Conservation (phyloP, 2,797 vertebrate species). For the Rhinatrema bivittatum region DNA sequence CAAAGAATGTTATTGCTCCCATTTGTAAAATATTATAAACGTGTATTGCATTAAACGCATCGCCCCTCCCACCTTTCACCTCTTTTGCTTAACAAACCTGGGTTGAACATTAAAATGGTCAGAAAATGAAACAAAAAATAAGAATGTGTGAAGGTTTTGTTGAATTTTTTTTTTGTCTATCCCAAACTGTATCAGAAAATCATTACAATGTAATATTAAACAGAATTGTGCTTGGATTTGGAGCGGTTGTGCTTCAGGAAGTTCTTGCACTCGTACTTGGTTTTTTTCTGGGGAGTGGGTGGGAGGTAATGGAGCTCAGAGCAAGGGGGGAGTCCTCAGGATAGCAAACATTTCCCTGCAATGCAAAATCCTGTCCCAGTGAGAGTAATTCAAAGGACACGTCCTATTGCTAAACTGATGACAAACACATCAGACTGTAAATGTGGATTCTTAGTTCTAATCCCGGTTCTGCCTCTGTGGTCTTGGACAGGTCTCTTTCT, state of each 20-base stretch:
- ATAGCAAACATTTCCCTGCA: no score
- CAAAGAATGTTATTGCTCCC: slow-evolving; percentile 40
- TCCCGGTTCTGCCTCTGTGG: no score
- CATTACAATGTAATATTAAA: slow-evolving; percentile 68
- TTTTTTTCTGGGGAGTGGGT: no score
- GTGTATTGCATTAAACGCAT: slow-evolving; percentile 60
- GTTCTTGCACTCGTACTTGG: slow-evolving; percentile 81
- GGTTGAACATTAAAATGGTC: slow-evolving; percentile 44
- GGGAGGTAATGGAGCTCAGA: no score
- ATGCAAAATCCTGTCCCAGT: no score
- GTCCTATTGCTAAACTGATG: no score
- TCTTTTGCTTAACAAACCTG: slow-evolving; percentile 59
- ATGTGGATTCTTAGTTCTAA: no score
- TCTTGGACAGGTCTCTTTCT: no score
- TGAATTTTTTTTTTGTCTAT: slow-evolving; percentile 57
- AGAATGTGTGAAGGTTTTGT: slow-evolving; percentile 42
- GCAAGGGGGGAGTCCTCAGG: no score
- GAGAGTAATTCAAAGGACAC: no score
- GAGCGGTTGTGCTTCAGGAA: slow-evolving; percentile 68
- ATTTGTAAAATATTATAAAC: slow-evolving; percentile 64
- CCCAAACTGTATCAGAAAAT: slow-evolving; percentile 58
- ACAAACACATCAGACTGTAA: no score
- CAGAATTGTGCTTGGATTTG: slow-evolving; percentile 48
- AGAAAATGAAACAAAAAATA: slow-evolving; percentile 29
- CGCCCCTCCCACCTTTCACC: slow-evolving; percentile 17